Evolutionary conservation across 2,797 vertebrate species (phyloP), one percentile per base, ranked within the genome.

Genomic region (Champsocephalus esox): DNA sequence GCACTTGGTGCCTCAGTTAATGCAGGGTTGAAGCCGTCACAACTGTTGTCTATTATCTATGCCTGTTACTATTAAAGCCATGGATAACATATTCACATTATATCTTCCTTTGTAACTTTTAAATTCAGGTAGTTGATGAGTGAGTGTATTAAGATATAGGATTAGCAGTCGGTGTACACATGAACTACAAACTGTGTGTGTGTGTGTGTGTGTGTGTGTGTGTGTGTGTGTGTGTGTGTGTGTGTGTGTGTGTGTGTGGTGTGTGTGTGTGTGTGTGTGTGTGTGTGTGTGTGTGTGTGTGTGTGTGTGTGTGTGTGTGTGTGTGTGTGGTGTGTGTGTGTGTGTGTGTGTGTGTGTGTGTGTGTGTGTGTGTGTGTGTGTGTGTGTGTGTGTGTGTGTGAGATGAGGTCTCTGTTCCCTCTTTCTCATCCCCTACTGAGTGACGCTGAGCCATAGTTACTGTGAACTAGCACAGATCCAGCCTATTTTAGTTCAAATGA

Each of bases 41-140:
- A 85, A 86, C 80, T 89, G 83, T 71, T 87, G 61, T 70, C 65
- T 79, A 73, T 92, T 89, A 66, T 86, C 79, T 75, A 75, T 86
- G 85, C 80, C 72, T 83, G 74, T 86, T 62, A 80, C 44, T 52
- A 28, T 79, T 54, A 56, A 17, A 32, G 55, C 9, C 73, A 68
- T 66, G 59, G 51, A 77, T 76, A 44, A 77, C 57, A 50, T 60
- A 68, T 52, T 78, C 48, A 34, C 21, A 56, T 66, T 24, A 63
- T 41, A 44, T 61, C 41, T 45, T 46, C 62, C 24, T 65, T 55
- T 66, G 63, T 9, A 50, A 46, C 45, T 56, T 69, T 68, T 70
- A 16, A 51, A 54, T 49, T 10, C 66, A 11, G 5, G 3, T 62
- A 41, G 12, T 72, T 67, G 43, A 45, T 66, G 34, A 12, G 61